A percentile compares a stretch with the other conserved stretches of the same genome.
phyloP scores from a whole-genome alignment of 2,888 invertebrate genomes.

The Drosophila heteroneura region DNA sequence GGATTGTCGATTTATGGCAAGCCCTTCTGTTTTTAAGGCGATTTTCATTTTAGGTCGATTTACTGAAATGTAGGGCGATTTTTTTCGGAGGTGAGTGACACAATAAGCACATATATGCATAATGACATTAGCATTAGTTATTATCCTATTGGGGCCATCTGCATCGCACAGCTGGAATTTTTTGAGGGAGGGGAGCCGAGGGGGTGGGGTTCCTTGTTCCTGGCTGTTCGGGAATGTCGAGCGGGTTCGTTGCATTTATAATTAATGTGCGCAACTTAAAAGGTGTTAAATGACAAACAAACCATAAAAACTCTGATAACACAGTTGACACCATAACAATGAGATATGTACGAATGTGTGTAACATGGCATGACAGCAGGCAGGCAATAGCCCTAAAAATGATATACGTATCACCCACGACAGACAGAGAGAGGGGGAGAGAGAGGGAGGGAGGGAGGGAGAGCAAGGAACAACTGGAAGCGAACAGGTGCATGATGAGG shows the following conservation, averaged over 20 bases:
- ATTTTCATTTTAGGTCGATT: not conserved
- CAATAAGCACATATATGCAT: not conserved
- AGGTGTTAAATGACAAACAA: constrained; percentile 83
- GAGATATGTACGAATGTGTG: constrained; percentile 33
- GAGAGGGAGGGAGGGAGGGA: not conserved
- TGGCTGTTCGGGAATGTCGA: constrained; percentile 35
- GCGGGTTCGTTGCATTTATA: constrained; percentile 74
- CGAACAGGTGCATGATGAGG: constrained; percentile 15
- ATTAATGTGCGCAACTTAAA: constrained; percentile 76
- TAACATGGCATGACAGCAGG: constrained; percentile 65
- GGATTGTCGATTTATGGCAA: not conserved
- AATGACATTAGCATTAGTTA: constrained; percentile 43
- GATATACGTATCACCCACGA: constrained; percentile 76
- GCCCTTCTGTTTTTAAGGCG: accelerated
- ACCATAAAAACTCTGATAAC: constrained; percentile 80
- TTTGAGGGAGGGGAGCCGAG: not conserved
- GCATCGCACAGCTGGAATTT: constrained; percentile 48
- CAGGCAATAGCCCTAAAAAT: constrained; percentile 54
- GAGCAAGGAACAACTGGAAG: not conserved
- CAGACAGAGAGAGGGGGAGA: not conserved
- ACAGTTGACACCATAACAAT: constrained; percentile 58
- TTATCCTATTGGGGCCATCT: constrained; percentile 38
- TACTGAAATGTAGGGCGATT: not conserved
- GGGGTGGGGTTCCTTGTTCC: not conserved
- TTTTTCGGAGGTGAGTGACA: not conserved